These are phyloP conservation scores for Paramormyrops hopkinsi DNA, from an alignment of 2,797 vertebrate genomes.

Conservation along the genomic window DNA sequence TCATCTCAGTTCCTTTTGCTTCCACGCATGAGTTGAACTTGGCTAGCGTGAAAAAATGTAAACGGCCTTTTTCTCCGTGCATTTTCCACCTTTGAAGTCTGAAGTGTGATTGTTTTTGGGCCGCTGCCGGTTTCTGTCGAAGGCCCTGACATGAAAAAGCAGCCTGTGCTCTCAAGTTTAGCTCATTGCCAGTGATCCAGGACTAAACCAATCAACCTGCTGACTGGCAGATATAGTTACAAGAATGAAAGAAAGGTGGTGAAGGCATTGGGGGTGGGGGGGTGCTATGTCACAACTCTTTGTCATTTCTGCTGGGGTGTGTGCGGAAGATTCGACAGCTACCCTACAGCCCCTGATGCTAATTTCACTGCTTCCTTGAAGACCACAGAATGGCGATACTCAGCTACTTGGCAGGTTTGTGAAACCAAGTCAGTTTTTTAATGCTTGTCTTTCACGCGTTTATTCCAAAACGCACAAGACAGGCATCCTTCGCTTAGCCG, in stretches of 20 bases:
- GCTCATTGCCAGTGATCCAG: slow-evolving; percentile 65
- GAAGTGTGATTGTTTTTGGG: slow-evolving; percentile 75
- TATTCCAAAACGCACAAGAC: not conserved
- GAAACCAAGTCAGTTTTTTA: not conserved
- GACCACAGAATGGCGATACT: not conserved
- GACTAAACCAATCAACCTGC: slow-evolving; percentile 72
- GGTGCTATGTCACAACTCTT: not conserved
- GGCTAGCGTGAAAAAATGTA: slow-evolving; percentile 57
- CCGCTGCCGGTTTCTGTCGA: slow-evolving; percentile 62
- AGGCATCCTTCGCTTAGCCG: not conserved
- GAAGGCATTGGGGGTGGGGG: slow-evolving; percentile 22
- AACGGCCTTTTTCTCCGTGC: slow-evolving; percentile 58
- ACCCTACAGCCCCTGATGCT: not conserved
- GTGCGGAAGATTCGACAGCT: not conserved
- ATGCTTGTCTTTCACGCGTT: not conserved
- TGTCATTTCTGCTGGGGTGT: slow-evolving; percentile 11
- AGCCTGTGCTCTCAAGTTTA: slow-evolving; percentile 65
- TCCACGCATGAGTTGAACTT: slow-evolving; percentile 69
- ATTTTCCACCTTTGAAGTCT: slow-evolving; percentile 68
- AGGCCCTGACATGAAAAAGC: slow-evolving; percentile 73
- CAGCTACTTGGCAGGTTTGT: no score
- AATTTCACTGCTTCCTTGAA: not conserved
- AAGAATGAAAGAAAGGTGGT: slow-evolving; percentile 44
- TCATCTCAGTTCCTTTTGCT: slow-evolving; percentile 63
- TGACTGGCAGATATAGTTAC: slow-evolving; percentile 70